A percentile compares a stretch with the other conserved stretches of the same genome.
Evolutionary conservation across 2,113 vertebrate genomes (phyloP).

Genomic region (Neodon shergylaensis): DNA sequence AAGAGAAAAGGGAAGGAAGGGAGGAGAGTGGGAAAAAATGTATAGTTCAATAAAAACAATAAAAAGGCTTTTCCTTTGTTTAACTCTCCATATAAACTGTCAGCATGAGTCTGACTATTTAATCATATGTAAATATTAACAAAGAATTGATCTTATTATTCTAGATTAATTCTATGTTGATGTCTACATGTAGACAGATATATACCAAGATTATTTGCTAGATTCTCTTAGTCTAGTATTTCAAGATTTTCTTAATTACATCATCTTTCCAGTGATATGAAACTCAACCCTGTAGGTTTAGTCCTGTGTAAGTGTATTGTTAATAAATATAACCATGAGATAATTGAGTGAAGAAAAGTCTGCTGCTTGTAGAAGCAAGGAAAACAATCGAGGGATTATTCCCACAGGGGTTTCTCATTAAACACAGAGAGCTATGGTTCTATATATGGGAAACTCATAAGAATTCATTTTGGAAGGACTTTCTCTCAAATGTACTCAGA

Average conservation of each 20-base stretch:
- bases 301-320: not conserved
- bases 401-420: not conserved
- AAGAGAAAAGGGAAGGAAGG: too few species aligned
- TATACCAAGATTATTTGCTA: not conserved
- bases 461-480: not conserved
- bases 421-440: not conserved
- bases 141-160: not conserved
- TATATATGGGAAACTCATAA: not conserved
- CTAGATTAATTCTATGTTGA: not conserved
- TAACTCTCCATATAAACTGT: not conserved
- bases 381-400: not conserved
- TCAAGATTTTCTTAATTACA: not conserved
- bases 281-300: not conserved
- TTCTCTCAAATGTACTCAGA: too few species aligned
- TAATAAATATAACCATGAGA: not conserved
- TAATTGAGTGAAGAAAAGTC: not conserved
- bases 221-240: not conserved
- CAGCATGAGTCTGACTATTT: not conserved
- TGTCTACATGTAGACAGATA: not conserved
- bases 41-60: too few species aligned
- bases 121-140: not conserved
- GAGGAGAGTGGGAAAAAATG: too few species aligned
- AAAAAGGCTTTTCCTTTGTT: not conserved
- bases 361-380: not conserved
- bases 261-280: not conserved